Evolutionary conservation across 2,113 vertebrate species (phyloP).

Genomic region (Bombycilla garrulus): DNA sequence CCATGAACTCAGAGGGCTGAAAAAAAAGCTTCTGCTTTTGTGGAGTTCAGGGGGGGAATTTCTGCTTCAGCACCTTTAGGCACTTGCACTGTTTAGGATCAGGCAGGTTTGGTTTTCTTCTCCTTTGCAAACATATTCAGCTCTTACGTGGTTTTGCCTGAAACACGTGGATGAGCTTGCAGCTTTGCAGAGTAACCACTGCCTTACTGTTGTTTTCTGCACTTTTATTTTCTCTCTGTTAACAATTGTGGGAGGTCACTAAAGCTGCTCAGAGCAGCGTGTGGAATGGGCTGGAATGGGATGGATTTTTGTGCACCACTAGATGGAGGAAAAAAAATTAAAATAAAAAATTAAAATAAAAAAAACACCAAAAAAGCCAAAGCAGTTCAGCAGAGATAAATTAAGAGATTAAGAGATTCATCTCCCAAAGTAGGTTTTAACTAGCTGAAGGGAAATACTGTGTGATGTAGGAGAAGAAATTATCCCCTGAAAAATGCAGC

Average conservation of each 20-base stretch:
- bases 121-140: neutral
- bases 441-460: neutral
- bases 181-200: neutral
- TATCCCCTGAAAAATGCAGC: neutral
- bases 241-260: neutral
- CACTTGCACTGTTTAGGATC: neutral
- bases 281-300: neutral
- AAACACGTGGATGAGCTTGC: neutral
- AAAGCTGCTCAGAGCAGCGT: rapidly evolving
- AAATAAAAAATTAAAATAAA: too few relatives aligned
- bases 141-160: neutral
- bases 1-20: neutral
- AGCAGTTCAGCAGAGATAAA: neutral
- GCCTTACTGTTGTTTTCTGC: neutral
- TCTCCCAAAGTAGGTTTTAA: neutral
- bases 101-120: neutral
- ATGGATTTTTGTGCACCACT: neutral
- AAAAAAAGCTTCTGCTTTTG: neutral
- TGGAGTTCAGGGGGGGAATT: neutral
- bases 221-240: neutral
- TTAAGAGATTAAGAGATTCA: neutral
- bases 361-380: neutral
- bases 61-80: neutral
- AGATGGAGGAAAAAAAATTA: conserved; percentile 23
- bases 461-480: neutral